Evolutionary conservation across 2,113 vertebrate species (phyloP).

Genomic region (Hippocampus abdominalis): DNA sequence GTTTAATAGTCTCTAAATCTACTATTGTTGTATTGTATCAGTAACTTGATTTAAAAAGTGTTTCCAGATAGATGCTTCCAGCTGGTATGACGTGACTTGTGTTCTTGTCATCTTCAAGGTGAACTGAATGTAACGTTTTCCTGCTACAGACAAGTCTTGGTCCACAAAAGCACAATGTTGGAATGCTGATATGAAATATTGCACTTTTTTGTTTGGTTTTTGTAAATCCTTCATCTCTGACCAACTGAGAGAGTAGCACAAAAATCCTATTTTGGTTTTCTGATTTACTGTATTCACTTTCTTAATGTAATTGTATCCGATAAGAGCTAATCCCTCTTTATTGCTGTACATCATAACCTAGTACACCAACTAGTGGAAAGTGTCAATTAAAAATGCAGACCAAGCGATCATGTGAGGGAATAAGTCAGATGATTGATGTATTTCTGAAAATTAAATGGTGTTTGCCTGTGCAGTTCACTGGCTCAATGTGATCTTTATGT

Average conservation of each 20-base stretch:
- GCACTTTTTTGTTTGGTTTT: conserved; percentile 22
- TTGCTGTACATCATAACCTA: not conserved
- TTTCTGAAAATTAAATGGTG: conserved; percentile 35
- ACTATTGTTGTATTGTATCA: conserved; percentile 46
- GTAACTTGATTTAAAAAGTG: conserved; percentile 45
- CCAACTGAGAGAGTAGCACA: conserved; percentile 1
- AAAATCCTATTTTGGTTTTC: not conserved
- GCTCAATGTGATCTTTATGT: conserved; percentile 67
- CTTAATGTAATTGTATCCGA: conserved; percentile 6
- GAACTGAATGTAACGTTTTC: conserved; percentile 62
- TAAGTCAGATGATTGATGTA: conserved; percentile 29
- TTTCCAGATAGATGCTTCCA: conserved; percentile 36
- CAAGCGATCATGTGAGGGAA: conserved; percentile 34
- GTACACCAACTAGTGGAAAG: not conserved
- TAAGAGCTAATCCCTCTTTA: conserved; percentile 7
- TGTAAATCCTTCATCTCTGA: not conserved
- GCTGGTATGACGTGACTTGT: conserved; percentile 34
- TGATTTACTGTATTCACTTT: conserved; percentile 3
- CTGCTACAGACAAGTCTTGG: conserved; percentile 27
- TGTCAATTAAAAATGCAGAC: conserved; percentile 33
- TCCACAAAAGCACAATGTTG: conserved; percentile 54
- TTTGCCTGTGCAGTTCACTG: conserved; percentile 54
- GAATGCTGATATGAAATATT: conserved; percentile 35
- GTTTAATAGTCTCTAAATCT: conserved; percentile 51
- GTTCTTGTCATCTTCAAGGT: conserved; percentile 49